Percentiles rank a stretch among this genome's conserved stretches.
Conservation (phyloP, 2,797 vertebrate genomes). For the Argya squamiceps region DNA sequence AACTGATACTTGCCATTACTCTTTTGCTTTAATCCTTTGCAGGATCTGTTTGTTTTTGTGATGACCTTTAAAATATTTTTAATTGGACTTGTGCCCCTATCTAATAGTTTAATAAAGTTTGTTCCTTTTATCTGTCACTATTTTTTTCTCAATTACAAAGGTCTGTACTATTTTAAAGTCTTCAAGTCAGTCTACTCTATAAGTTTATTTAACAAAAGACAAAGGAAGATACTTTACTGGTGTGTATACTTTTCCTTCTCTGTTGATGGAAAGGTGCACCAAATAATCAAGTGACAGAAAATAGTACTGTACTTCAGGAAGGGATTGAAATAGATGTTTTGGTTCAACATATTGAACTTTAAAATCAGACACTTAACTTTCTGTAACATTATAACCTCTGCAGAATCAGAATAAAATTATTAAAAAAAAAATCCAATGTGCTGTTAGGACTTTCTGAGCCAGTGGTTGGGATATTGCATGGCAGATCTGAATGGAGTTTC, state of each 20-base stretch:
- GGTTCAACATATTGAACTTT: not conserved
- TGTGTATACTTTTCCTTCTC: not conserved
- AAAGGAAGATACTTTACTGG: not conserved
- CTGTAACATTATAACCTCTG: not conserved
- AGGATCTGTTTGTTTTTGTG: not conserved
- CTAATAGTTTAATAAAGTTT: not conserved
- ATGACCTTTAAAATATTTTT: not conserved
- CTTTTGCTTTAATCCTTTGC: not conserved
- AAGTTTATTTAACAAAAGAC: not conserved
- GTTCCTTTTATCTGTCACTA: not conserved
- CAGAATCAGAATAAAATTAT: not conserved
- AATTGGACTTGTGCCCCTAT: not conserved
- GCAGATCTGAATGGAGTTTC: not conserved
- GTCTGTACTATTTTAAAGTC: not conserved
- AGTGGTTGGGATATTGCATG: not conserved
- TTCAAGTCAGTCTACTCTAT: not conserved
- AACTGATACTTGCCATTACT: not conserved
- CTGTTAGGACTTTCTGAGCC: not conserved
- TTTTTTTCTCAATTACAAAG: not conserved
- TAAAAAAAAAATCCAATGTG: rapidly evolving
- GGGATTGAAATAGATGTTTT: not conserved
- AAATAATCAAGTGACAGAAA: not conserved
- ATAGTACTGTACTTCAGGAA: not conserved
- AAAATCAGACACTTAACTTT: not conserved
- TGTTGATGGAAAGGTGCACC: not conserved